Conservation (phyloP, 2,113 vertebrate species). For the Corythaeola cristata region DNA sequence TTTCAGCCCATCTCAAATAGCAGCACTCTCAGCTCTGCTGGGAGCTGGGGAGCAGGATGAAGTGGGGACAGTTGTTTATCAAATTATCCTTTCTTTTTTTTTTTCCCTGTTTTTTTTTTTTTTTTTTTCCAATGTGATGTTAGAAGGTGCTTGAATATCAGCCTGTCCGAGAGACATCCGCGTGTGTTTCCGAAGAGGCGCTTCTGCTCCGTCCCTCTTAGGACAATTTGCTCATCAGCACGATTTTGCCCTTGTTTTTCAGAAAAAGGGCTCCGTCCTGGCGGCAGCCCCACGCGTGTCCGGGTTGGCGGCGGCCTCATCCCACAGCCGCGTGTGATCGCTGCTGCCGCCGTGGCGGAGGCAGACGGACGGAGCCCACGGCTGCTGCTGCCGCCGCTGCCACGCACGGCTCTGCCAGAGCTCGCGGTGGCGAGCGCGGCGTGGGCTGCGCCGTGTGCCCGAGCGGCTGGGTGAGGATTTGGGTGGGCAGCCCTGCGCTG, state of each 20-base stretch:
- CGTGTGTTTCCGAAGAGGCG: not conserved
- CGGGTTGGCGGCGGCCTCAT: not conserved
- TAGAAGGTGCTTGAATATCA: not conserved
- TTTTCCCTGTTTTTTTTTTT: not conserved
- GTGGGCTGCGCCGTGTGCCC: not conserved
- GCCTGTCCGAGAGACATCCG: not conserved
- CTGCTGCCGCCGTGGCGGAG: not conserved
- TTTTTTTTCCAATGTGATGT: not conserved
- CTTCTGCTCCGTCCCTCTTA: not conserved
- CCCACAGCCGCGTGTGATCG: not conserved
- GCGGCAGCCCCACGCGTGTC: not conserved
- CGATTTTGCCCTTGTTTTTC: not conserved
- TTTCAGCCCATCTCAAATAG: slow-evolving; percentile 41
- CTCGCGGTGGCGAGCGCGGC: not conserved
- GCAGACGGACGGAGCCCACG: not conserved
- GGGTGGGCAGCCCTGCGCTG: not conserved
- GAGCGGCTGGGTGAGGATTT: not conserved
- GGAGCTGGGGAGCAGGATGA: not conserved
- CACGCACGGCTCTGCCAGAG: not conserved
- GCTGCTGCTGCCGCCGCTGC: not conserved
- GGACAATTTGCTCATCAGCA: not conserved
- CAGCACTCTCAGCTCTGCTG: slow-evolving; percentile 37
- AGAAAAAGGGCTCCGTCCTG: not conserved
- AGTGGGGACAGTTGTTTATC: slow-evolving; percentile 7
- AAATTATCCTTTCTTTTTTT: not conserved